Evolutionary conservation across 92 coral and sea anemone species (phyloP), one percentile per base, ranked within the genome.

Genomic region (Epizoanthus fatuus): DNA sequence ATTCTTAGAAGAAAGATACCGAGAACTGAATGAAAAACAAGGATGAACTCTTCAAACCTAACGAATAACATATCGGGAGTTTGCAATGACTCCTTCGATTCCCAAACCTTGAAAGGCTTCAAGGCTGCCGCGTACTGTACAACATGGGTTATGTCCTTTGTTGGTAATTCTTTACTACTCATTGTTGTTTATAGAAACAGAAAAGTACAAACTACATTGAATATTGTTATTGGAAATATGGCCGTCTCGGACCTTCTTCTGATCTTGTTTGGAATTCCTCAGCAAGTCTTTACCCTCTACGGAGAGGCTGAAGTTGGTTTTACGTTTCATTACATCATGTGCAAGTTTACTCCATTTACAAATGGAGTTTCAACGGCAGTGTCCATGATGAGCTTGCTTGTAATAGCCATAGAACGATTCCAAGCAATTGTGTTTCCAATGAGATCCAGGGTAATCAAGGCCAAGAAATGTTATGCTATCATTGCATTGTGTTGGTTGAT

Each of bases 341-440:
- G 81, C 20, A 75, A 75, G 20, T 38, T 75, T 56, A 11, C 81
- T 29, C 81, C 81, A 6, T 75, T 75, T 9, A 75, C 81, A 5
- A 75, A 75, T 16, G 81, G 81, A 1, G n/a, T 75, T 5, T 56
- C 81, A 0, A 75, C 81, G 0, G 38, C 81, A 20, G 81, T 75
- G 19, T 75, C 81, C 0, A 75, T 75, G 81, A 14, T 75, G 68
- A 75, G 81, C 20, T 35, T 75, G 20, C 51, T 42, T 0, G 81
- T 57, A 2, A 75, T 57, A 15, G 81, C 81, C 3, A n/a, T 75
- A 38, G 81, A 75, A 39, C 66, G 81, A 4, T 75, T 75, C 53
- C 81, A 75, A 38, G 81, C 81, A 13, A 56, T 75, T 37, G 81
- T 75, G 12, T 75, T 56, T 55, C 67, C 81, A 14, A 12, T 75